Percentiles rank a stretch among this genome's conserved stretches.
These are phyloP conservation scores for Macroglossus sobrinus DNA, from an alignment of 2,113 vertebrate genomes.

Conservation along the genomic window DNA sequence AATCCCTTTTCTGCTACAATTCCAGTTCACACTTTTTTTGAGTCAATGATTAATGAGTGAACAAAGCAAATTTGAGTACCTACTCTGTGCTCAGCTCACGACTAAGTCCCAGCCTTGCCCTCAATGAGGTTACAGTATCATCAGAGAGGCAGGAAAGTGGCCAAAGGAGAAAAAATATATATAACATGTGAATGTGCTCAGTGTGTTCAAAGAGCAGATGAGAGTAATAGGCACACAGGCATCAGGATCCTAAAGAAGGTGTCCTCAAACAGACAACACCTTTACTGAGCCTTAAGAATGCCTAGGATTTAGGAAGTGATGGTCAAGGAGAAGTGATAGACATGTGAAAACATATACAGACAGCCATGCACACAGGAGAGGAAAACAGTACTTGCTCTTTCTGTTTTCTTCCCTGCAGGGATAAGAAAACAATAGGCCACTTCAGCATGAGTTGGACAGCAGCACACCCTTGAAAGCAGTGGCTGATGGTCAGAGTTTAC, in stretches of 20 bases:
- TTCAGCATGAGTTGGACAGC: background rate
- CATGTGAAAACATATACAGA: accelerated
- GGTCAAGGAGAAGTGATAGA: accelerated
- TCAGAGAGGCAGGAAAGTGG: background rate
- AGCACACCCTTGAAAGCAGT: background rate
- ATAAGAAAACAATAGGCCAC: background rate
- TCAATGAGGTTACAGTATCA: background rate
- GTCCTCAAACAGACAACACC: background rate
- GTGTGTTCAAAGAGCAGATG: background rate
- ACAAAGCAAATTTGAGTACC: background rate
- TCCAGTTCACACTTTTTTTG: background rate
- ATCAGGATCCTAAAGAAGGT: background rate
- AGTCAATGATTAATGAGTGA: background rate
- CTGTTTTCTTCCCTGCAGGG: background rate
- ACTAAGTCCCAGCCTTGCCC: no score
- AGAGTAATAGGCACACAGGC: no score
- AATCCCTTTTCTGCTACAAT: background rate
- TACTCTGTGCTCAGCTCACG: background rate
- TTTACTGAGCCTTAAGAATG: background rate
- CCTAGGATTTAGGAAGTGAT: accelerated
- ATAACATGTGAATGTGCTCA: no score
- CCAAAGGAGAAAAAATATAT: background rate
- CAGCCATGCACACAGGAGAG: accelerated
- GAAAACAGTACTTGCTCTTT: background rate
- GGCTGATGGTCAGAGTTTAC: background rate